These are phyloP conservation scores for Exocentrus adspersus DNA, from an alignment of 2,888 invertebrate genomes.

Conservation along the genomic window DNA sequence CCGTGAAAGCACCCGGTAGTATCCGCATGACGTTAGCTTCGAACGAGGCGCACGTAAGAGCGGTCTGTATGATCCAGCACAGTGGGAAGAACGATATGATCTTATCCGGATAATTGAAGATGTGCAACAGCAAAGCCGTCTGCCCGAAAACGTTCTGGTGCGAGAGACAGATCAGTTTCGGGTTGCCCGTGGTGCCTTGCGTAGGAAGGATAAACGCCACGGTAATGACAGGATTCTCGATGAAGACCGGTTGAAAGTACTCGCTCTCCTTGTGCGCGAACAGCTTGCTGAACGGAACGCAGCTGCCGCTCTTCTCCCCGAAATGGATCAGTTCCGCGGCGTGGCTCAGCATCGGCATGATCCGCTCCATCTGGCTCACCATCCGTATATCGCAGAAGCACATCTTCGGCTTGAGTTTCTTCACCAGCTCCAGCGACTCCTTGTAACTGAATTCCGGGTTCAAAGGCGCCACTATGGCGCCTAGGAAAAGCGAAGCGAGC, in stretches of 20 bases:
- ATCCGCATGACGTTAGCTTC: conserved; percentile 49
- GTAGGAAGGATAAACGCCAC: conserved; percentile 56
- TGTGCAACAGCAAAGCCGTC: conserved; percentile 40
- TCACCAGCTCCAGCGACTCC: conserved; percentile 48
- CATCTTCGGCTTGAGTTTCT: conserved; percentile 54
- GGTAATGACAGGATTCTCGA: conserved; percentile 47
- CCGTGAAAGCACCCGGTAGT: conserved; percentile 48
- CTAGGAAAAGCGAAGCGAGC: conserved; percentile 52
- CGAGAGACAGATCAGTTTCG: conserved; percentile 55
- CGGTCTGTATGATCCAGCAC: conserved; percentile 52
- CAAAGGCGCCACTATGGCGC: conserved; percentile 55
- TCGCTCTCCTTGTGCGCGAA: conserved; percentile 39
- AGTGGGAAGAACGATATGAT: conserved; percentile 55
- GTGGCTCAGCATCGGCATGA: conserved; percentile 29
- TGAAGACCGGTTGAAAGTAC: conserved; percentile 44
- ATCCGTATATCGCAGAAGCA: conserved; percentile 55
- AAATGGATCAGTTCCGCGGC: conserved; percentile 38
- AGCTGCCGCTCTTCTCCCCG: conserved; percentile 39
- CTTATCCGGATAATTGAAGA: conserved; percentile 48
- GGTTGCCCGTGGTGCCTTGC: conserved; percentile 49
- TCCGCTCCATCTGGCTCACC: conserved; percentile 49
- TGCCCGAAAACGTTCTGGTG: conserved; percentile 53
- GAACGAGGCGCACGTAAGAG: conserved; percentile 51
- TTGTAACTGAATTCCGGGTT: conserved; percentile 48
- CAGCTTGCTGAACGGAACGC: conserved; percentile 41